Evolutionary conservation across 1,140 invertebrate species (phyloP), one percentile per base, ranked within the genome.

Genomic region (Aphelenchoides besseyi): DNA sequence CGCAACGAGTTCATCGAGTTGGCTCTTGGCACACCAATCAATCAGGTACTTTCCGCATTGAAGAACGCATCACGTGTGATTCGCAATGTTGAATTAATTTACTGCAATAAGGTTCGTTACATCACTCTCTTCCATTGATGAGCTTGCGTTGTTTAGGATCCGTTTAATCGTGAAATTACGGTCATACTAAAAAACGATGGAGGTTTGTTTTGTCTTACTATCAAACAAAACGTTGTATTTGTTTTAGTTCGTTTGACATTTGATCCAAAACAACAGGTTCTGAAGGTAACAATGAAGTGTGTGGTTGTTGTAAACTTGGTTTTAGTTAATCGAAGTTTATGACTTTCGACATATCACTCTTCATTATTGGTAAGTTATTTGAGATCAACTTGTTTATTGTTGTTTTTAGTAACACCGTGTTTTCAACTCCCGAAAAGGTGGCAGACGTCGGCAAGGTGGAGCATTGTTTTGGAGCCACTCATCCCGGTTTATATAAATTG

Each of bases 291-390:
- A 28, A 0, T 72, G 23, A 37, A 26, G 12, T 30, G 18, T 12
- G 16, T 8, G 2, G 32, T 12, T 28, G n/a, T 8, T 41, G 29
- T 3, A 26, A 41, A 23, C 18, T 69, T 28, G 16, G n/a, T 32
- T 79, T 75, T 29, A 77, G 79, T 54, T 85, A 41, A 84, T 83
- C 61, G 81, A 83, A 59, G 68, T 83, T 3, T 83, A 82, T 36
- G 75, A 84, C 61, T 78, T 84, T 63, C 72, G 61, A 33, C 76
- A 79, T 33, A 76, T 83, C 53, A 75, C 69, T 29, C 70, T 83
- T n/a, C 77, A 75, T n/a, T 77, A 77, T 54, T 62, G 75, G 75
- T 77, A 57, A 48, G 59, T 61, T 18, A n/a, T n/a, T 61, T 36
- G n/a, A 28, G 30, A 16, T 16, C n/a, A 16, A 12, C 41, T 28